Conservation (phyloP, 2,113 vertebrate genomes). For the Pampusana beccarii region DNA sequence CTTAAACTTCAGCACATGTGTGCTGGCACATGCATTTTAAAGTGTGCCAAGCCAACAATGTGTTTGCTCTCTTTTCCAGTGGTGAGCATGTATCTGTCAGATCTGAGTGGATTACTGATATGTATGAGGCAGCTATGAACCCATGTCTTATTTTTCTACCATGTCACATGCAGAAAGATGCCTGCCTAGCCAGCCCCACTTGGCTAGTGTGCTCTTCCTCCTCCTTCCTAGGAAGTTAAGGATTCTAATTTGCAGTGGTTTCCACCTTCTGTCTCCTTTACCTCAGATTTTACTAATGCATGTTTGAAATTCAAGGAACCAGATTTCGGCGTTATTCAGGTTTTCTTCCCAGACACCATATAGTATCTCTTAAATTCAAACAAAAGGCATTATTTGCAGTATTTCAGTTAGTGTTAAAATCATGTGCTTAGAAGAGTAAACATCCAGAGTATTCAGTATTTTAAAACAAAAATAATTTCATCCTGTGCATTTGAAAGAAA, state of each 20-base stretch:
- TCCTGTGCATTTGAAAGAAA: not conserved
- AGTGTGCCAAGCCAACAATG: not conserved
- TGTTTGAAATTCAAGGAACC: not conserved
- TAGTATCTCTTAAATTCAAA: not conserved
- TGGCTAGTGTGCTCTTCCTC: not conserved
- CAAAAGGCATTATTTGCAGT: not conserved
- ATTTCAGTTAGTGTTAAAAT: not conserved
- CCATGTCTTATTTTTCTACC: not conserved
- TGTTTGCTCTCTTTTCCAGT: not conserved
- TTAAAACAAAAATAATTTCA: not conserved
- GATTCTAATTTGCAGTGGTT: not conserved
- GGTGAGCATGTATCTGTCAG: not conserved
- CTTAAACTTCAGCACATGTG: conserved; percentile 2
- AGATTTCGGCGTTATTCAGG: not conserved
- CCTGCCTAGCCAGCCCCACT: not conserved
- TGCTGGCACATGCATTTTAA: not conserved
- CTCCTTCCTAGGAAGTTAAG: not conserved
- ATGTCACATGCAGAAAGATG: not conserved
- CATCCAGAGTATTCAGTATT: not conserved
- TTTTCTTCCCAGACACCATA: not conserved
- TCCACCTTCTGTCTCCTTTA: not conserved
- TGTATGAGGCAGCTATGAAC: not conserved
- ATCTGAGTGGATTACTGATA: not conserved
- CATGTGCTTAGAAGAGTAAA: not conserved
- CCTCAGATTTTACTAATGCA: not conserved